These are phyloP conservation scores for Hypothenemus hampei DNA, from an alignment of 1,140 invertebrate genomes.

Conservation along the genomic window DNA sequence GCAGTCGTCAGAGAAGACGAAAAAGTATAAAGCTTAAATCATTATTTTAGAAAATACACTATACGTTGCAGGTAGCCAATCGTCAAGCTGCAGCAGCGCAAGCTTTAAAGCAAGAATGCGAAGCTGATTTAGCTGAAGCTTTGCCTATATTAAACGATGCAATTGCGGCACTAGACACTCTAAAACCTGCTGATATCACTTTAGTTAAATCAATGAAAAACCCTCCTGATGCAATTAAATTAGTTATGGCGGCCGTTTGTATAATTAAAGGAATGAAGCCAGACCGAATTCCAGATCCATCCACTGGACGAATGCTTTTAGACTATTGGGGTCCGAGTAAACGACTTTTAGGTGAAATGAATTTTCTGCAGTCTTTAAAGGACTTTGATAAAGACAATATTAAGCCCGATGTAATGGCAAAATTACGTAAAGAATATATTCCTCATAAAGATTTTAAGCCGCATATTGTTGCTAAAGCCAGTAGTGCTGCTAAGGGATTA, in stretches of 20 bases:
- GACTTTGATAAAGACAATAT: constrained; percentile 94
- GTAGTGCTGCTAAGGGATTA: constrained; percentile 77
- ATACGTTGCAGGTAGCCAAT: no score
- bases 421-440: constrained; percentile 80
- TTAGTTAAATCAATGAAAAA: constrained; percentile 97
- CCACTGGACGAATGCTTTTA: constrained; percentile 68
- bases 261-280: constrained; percentile 78
- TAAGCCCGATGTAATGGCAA: constrained; percentile 69
- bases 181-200: constrained; percentile 92
- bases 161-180: constrained; percentile 78
- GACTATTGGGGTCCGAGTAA: constrained; percentile 94
- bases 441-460: constrained; percentile 84
- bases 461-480: constrained; percentile 82
- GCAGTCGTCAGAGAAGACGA: constrained; percentile 83
- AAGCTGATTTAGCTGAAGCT: constrained; percentile 84
- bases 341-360: constrained; percentile 80
- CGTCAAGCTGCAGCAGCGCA: constrained; percentile 80
- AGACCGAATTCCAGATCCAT: constrained; percentile 75
- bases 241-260: constrained; percentile 94
- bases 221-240: constrained; percentile 85
- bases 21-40: constrained; percentile 47
- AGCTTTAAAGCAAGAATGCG: constrained; percentile 82
- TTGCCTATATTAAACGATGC: constrained; percentile 83
- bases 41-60: background rate
- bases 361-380: constrained; percentile 75